A percentile compares a stretch with the other conserved stretches of the same genome.
Conservation (phyloP, 92 coral and sea anemone genomes). For the Epizoanthus fatuus region DNA sequence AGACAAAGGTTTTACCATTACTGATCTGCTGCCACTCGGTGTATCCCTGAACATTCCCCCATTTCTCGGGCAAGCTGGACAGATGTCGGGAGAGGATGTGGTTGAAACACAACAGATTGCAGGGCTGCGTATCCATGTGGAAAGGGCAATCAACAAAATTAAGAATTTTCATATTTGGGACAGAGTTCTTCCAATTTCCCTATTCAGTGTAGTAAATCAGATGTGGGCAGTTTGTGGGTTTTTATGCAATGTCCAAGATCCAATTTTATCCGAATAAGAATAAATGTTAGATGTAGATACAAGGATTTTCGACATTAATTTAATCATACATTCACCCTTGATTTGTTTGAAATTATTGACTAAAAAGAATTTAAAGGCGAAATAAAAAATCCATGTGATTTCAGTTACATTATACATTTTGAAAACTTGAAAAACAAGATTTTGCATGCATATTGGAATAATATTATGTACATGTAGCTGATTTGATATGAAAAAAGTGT, state of each 20-base stretch:
- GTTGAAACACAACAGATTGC: conserved; percentile 25
- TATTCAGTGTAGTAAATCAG: conserved; percentile 34
- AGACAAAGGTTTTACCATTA: conserved; percentile 12
- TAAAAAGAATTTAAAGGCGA: too few relatives aligned
- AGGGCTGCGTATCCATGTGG: conserved; percentile 6
- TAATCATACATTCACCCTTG: too few relatives aligned
- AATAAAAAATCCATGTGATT: too few relatives aligned
- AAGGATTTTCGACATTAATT: too few relatives aligned
- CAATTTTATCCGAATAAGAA: conserved; percentile 7
- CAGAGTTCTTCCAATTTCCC: background rate
- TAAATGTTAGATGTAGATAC: too few relatives aligned
- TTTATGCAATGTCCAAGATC: conserved; percentile 27
- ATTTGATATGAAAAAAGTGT: too few relatives aligned
- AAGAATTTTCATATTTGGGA: conserved; percentile 30
- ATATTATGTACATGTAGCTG: too few relatives aligned
- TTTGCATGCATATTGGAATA: too few relatives aligned
- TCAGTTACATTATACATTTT: too few relatives aligned
- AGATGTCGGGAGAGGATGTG: conserved; percentile 24
- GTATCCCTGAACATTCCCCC: conserved; percentile 24
- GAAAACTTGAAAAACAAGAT: too few relatives aligned
- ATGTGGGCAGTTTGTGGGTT: conserved; percentile 41
- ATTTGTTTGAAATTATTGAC: too few relatives aligned
- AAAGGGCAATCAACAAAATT: conserved; percentile 15
- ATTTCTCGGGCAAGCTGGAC: conserved; percentile 4
- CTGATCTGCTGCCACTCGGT: conserved; percentile 1